Evolutionary conservation across 2,113 vertebrate species (phyloP).

Genomic region (Channa maculata): DNA sequence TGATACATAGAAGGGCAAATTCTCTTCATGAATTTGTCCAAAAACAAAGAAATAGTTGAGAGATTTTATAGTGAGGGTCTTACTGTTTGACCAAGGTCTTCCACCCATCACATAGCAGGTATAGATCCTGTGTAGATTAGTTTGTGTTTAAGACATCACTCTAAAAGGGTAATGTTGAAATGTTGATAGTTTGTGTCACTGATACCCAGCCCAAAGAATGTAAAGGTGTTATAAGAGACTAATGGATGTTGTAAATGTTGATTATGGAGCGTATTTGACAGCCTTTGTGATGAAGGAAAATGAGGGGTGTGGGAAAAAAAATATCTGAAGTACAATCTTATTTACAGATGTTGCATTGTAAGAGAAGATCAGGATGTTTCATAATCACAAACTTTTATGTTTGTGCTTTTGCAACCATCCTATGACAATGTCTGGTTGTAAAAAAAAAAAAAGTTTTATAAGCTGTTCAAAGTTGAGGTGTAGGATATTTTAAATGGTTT

Average conservation of each 20-base stretch:
- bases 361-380: slow-evolving; percentile 57
- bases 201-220: slow-evolving; percentile 82
- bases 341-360: slow-evolving; percentile 42
- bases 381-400: slow-evolving; percentile 24
- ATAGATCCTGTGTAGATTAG: slow-evolving; percentile 42
- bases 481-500: slow-evolving; percentile 58
- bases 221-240: slow-evolving; percentile 76
- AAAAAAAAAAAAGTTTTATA: slow-evolving; percentile 23
- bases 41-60: slow-evolving; percentile 4
- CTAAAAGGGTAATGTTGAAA: slow-evolving; percentile 50
- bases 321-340: slow-evolving; percentile 40
- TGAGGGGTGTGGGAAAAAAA: slow-evolving; percentile 40
- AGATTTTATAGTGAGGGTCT: slow-evolving; percentile 16
- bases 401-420: slow-evolving; percentile 31
- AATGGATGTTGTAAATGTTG: slow-evolving; percentile 75
- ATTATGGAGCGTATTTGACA: slow-evolving; percentile 45
- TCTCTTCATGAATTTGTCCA: slow-evolving; percentile 6
- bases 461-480: slow-evolving; percentile 34
- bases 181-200: slow-evolving; percentile 72
- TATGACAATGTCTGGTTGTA: slow-evolving; percentile 20
- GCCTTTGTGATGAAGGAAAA: slow-evolving; percentile 71
- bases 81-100: slow-evolving; percentile 60
- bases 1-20: background rate
- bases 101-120: slow-evolving; percentile 36
- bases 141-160: slow-evolving; percentile 56